phyloP scores from a whole-genome alignment of 2,888 invertebrate species.

The Marasmarcha lunaedactyla region DNA sequence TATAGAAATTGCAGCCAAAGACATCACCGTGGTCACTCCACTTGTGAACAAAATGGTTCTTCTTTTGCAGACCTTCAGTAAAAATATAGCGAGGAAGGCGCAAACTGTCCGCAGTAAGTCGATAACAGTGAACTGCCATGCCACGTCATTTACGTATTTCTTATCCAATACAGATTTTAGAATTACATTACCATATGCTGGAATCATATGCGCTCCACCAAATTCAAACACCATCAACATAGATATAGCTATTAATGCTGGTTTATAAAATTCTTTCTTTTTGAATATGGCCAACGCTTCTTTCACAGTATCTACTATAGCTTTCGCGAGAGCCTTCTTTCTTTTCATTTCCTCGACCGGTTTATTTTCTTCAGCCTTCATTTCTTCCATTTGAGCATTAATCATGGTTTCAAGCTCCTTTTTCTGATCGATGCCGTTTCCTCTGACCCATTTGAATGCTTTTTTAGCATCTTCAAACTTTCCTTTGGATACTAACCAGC shows the following conservation, averaged over 20 bases:
- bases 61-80: conserved; percentile 46
- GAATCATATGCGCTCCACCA: conserved; percentile 58
- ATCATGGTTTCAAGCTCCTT: conserved; percentile 58
- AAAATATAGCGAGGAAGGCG: conserved; percentile 67
- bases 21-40: conserved; percentile 47
- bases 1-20: conserved; percentile 39
- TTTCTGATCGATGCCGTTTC: conserved; percentile 47
- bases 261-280: conserved; percentile 58
- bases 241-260: conserved; percentile 53
- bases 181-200: conserved; percentile 56
- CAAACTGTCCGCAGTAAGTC: conserved; percentile 74
- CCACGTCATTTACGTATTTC: conserved; percentile 37
- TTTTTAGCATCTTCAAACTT: conserved; percentile 67
- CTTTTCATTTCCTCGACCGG: conserved; percentile 22
- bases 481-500: conserved; percentile 74
- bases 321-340: conserved; percentile 30
- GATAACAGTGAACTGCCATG: conserved; percentile 73
- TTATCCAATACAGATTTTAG: conserved; percentile 48
- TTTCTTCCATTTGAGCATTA: conserved; percentile 38
- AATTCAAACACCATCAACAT: conserved; percentile 61
- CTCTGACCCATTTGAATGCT: conserved; percentile 72
- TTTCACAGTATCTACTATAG: conserved; percentile 32
- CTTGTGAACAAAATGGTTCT: conserved; percentile 52
- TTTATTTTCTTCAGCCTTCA: conserved; percentile 26
- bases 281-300: conserved; percentile 46